Evolutionary conservation across 37 sponge, comb jelly and placozoan species (phyloP).

Genomic region (Bolinopsis microptera): DNA sequence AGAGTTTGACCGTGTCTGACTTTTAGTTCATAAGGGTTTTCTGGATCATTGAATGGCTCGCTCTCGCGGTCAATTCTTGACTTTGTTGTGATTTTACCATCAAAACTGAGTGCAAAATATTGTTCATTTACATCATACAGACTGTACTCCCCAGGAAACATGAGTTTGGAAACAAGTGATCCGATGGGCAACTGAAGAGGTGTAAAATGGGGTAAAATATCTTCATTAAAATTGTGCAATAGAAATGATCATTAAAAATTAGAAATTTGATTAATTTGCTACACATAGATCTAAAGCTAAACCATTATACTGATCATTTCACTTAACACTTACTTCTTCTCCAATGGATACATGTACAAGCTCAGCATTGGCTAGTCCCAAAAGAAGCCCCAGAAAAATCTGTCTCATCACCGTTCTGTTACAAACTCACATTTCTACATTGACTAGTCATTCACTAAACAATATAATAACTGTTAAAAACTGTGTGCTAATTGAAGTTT

Average conservation of each 20-base stretch:
- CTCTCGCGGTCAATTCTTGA: constrained; percentile 57
- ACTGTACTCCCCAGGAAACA: neutral
- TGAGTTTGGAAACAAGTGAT: neutral
- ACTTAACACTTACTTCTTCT: neutral
- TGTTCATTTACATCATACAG: constrained; percentile 44
- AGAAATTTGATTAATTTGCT: too few species aligned
- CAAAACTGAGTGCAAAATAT: constrained; percentile 24
- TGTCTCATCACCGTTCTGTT: too few species aligned
- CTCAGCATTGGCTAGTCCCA: neutral
- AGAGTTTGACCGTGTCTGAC: neutral
- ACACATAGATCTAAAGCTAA: too few species aligned
- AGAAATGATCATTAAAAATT: too few species aligned
- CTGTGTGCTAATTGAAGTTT: too few species aligned
- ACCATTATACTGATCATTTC: too few species aligned
- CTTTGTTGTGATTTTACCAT: constrained; percentile 35
- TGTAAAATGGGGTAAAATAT: neutral
- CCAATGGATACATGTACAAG: neutral
- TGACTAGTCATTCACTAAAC: too few species aligned
- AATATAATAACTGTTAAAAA: too few species aligned
- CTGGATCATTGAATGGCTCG: constrained; percentile 41
- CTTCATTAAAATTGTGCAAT: neutral
- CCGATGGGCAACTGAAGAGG: constrained; percentile 23
- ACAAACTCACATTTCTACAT: too few species aligned
- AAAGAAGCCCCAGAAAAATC: neutral
- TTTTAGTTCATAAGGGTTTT: constrained; percentile 36